Percentiles rank a stretch among this genome's conserved stretches.
Evolutionary conservation across 92 coral and sea anemone species (phyloP).

Genomic region (Isaurus tuberculatus): DNA sequence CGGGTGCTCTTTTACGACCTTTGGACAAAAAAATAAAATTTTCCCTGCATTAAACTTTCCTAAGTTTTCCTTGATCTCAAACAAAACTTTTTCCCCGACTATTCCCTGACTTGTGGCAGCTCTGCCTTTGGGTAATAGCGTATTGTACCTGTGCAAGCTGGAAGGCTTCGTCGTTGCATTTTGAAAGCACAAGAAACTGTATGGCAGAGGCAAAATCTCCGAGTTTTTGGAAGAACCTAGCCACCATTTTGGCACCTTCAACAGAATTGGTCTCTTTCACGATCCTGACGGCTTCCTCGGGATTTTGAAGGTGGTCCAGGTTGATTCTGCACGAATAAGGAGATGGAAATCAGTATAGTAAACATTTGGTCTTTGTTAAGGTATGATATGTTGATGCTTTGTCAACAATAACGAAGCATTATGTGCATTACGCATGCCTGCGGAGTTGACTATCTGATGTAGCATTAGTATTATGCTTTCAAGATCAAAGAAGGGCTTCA

Average conservation of each 20-base stretch:
- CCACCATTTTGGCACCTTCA: constrained; percentile 99
- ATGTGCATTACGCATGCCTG: too few species aligned
- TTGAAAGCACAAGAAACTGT: constrained; percentile 98
- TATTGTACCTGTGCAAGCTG: constrained; percentile 94
- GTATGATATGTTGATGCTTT: too few species aligned
- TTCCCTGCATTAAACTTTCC: too few species aligned
- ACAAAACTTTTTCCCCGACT: too few species aligned
- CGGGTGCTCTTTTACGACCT: too few species aligned
- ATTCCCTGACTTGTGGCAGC: too few species aligned
- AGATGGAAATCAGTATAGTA: not conserved
- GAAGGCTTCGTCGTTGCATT: constrained; percentile 98
- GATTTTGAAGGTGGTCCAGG: constrained; percentile 91
- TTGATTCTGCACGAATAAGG: constrained; percentile 69
- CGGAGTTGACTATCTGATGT: too few species aligned
- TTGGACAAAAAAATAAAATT: too few species aligned
- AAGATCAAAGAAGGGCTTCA: too few species aligned
- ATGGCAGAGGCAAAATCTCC: constrained; percentile 99
- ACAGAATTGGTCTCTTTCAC: constrained; percentile 97
- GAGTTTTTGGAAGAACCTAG: constrained; percentile 98
- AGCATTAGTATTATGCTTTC: too few species aligned
- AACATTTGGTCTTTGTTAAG: not conserved
- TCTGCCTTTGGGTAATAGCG: not conserved
- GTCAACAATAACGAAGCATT: too few species aligned
- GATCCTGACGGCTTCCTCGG: constrained; percentile 98
- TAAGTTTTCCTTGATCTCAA: too few species aligned